Conservation (phyloP, 2,797 vertebrate genomes). For the Coranthus polyacanthus region DNA sequence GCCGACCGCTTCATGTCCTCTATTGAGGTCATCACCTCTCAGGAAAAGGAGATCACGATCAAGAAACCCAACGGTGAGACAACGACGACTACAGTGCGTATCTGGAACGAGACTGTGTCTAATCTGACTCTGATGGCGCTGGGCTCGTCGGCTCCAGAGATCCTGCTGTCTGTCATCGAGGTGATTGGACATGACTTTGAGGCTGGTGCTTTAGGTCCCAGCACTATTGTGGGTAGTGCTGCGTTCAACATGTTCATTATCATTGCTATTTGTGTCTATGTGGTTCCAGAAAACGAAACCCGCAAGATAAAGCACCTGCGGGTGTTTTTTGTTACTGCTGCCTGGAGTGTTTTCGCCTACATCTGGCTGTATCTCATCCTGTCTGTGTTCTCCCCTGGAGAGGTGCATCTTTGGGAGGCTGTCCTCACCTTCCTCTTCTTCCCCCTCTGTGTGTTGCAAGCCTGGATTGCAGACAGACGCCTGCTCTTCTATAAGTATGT, state of each 20-base stretch:
- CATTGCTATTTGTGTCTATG: constrained; percentile 88
- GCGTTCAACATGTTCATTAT: constrained; percentile 94
- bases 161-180: constrained; percentile 90
- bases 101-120: constrained; percentile 92
- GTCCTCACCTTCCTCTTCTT: constrained; percentile 91
- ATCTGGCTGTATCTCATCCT: constrained; percentile 91
- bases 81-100: constrained; percentile 87
- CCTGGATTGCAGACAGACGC: constrained; percentile 90
- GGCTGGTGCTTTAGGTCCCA: constrained; percentile 87
- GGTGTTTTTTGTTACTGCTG: constrained; percentile 89
- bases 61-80: constrained; percentile 90
- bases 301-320: constrained; percentile 89
- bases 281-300: constrained; percentile 88
- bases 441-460: constrained; percentile 89
- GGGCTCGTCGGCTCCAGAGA: constrained; percentile 90
- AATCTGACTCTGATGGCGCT: constrained; percentile 91
- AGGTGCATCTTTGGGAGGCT: constrained; percentile 90
- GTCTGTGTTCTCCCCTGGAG: constrained; percentile 86
- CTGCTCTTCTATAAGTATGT: constrained; percentile 91
- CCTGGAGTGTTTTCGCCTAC: constrained; percentile 91
- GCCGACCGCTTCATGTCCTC: constrained; percentile 93
- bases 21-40: constrained; percentile 92
- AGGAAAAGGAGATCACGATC: constrained; percentile 90
- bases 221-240: constrained; percentile 91
- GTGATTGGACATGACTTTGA: constrained; percentile 89